Evolutionary conservation across 1,140 invertebrate species (phyloP).

Genomic region (Daktulosphaira vitifoliae): DNA sequence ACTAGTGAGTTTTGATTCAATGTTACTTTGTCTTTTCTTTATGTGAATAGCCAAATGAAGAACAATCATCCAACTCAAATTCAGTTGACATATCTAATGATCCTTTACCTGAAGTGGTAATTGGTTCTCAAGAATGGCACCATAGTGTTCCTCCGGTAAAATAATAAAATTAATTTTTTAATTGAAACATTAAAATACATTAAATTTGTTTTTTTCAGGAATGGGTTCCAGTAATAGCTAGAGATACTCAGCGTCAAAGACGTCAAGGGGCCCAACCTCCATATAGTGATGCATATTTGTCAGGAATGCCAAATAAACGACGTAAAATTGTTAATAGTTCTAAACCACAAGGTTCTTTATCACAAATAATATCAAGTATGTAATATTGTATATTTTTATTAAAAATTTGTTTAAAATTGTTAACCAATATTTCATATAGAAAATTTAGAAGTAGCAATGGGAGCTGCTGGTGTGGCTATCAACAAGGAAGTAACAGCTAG

Average conservation of each 20-base stretch:
- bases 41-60: not conserved
- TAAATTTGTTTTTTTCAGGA: slow-evolving; percentile 47
- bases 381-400: slow-evolving; percentile 11
- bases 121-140: slow-evolving; percentile 53
- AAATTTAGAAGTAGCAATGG: slow-evolving; percentile 38
- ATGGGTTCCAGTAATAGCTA: slow-evolving; percentile 72
- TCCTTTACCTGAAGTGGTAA: slow-evolving; percentile 46
- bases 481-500: slow-evolving; percentile 34
- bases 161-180: slow-evolving; percentile 7
- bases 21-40: no score
- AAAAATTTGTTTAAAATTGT: not conserved
- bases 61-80: not conserved
- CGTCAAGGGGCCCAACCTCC: slow-evolving; percentile 49
- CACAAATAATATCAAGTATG: slow-evolving; percentile 40
- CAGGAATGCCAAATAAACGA: slow-evolving; percentile 68
- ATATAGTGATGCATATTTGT: slow-evolving; percentile 74
- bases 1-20: no score
- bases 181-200: not conserved
- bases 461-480: slow-evolving; percentile 37
- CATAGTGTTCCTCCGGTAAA: slow-evolving; percentile 45
- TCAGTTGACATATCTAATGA: slow-evolving; percentile 13
- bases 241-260: slow-evolving; percentile 59
- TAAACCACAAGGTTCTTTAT: slow-evolving; percentile 38
- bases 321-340: slow-evolving; percentile 54
- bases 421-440: slow-evolving; percentile 33